Percentiles rank a stretch among this genome's conserved stretches.
phyloP scores from a whole-genome alignment of 2,113 vertebrate species.

The Nesogale talazaci region DNA sequence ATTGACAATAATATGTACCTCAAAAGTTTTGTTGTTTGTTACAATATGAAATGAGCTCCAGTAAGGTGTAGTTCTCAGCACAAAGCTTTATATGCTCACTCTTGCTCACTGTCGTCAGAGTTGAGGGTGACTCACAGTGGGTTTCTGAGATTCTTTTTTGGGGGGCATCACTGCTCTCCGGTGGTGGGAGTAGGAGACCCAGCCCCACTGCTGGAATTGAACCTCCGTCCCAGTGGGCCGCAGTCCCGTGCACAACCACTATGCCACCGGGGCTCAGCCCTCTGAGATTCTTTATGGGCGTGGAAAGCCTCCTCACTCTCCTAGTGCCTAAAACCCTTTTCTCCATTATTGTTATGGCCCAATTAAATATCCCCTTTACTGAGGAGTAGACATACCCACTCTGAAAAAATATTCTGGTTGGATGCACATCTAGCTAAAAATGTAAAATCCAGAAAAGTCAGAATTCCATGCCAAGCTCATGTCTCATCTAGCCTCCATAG shows the following conservation, averaged over 20 bases:
- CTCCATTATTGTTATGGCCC: neutral
- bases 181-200: no score
- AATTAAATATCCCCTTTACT: slow-evolving; percentile 27
- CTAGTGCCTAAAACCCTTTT: no score
- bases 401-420: slow-evolving; percentile 37
- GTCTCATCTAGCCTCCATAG: slow-evolving; percentile 65
- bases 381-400: neutral
- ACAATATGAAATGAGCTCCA: slow-evolving; percentile 53
- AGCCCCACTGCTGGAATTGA: no score
- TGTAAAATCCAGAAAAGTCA: slow-evolving; percentile 34
- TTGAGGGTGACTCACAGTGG: no score
- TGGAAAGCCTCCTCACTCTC: no score
- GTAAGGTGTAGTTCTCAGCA: slow-evolving; percentile 19
- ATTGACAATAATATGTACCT: neutral
- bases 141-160: no score
- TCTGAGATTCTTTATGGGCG: no score
- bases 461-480: slow-evolving; percentile 49
- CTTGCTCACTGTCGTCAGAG: neutral
- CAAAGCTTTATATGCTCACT: neutral
- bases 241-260: no score
- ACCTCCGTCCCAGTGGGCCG: no score
- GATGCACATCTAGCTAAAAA: slow-evolving; percentile 45
- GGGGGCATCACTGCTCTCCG: no score
- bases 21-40: slow-evolving; percentile 43
- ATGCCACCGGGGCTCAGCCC: no score